Evolutionary conservation across 2,113 vertebrate species (phyloP).

Genomic region (Pteronura brasiliensis): DNA sequence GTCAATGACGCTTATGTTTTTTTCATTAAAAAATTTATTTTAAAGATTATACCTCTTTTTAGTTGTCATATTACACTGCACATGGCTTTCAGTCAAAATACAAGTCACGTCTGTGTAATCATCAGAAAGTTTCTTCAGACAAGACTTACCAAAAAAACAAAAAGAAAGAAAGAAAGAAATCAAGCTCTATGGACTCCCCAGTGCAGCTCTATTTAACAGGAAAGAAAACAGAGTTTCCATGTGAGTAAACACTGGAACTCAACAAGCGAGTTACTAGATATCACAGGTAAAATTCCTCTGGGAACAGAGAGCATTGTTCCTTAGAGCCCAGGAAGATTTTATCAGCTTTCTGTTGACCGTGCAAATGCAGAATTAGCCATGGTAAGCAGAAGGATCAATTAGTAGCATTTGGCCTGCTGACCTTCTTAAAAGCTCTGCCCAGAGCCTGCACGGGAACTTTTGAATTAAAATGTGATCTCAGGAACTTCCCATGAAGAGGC

Average conservation of each 20-base stretch:
- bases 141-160: background rate
- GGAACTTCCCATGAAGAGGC: background rate
- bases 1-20: background rate
- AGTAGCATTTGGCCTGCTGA: constrained; percentile 4
- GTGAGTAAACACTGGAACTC: background rate
- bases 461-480: background rate
- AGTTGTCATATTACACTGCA: background rate
- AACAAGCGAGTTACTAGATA: background rate
- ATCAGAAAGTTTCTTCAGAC: background rate
- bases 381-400: constrained; percentile 48
- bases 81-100: background rate
- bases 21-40: background rate
- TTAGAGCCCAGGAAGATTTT: background rate
- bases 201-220: background rate
- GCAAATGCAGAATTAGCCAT: constrained; percentile 33
- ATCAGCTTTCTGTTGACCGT: constrained; percentile 31
- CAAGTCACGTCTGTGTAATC: background rate
- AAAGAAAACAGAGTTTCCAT: background rate
- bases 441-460: background rate
- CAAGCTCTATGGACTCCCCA: background rate
- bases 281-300: background rate
- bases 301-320: background rate
- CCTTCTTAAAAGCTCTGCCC: background rate
- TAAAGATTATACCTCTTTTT: background rate
- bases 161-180: background rate